Evolutionary conservation across 2,888 invertebrate species (phyloP), one percentile per base, ranked within the genome.

Genomic region (Acheta domesticus): DNA sequence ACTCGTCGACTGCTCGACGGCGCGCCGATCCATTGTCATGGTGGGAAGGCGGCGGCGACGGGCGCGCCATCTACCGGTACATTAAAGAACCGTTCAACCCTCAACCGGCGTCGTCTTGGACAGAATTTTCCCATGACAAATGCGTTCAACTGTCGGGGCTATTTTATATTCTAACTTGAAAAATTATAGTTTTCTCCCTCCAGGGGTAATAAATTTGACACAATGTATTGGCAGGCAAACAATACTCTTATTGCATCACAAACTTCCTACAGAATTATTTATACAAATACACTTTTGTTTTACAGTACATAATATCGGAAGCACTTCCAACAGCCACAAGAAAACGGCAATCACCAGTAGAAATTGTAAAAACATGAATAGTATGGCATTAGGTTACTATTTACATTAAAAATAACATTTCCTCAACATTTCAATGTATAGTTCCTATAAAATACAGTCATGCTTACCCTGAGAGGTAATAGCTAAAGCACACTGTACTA

Each of bases 201-300:
- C 36, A 36, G 36, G 36, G 36, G 36, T 36, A 36, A 36, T 36
- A 36, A 36, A 36, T 36, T 36, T 36, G 36, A 36, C 36, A 36
- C 36, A 36, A 36, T 19, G 62, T 14, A n/a, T 62, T n/a, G 62
- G 14, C 62, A n/a, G n/a, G 62, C 14, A 62, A 62, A 62, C 62
- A 62, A 62, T 62, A 62, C n/a, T 62, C 62, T 62, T 62, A 62
- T 62, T 62, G 62, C 62, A 62, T 62, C 62, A 62, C 62, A 62
- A n/a, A 19, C 62, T 62, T 62, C 62, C 62, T 62, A 62, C 62
- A 62, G 36, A 36, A 36, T 62, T 62, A 62, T 62, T 14, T 62
- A 19, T 62, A 62, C 62, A 62, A 62, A 62, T n/a, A 62, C 62
- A 19, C 62, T 62, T 62, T 62, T n/a, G n/a, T 36, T 36, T 36